Percentiles rank a stretch among this genome's conserved stretches.
Conservation (phyloP, 2,113 vertebrate species). For the Otocyon megalotis region DNA sequence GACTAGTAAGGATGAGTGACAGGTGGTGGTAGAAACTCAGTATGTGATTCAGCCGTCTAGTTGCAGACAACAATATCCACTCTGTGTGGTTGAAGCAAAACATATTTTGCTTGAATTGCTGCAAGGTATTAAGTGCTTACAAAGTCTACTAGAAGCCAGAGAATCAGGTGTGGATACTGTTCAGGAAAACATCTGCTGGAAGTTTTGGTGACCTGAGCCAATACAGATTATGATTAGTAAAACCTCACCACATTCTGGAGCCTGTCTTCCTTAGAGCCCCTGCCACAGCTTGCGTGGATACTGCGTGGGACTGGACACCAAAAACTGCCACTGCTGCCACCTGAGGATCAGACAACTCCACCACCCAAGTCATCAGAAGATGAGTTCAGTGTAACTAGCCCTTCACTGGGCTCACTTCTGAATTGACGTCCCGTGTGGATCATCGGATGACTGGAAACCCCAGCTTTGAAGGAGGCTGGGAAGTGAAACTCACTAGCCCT, state of each 20-base stretch:
- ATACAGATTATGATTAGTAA: neutral
- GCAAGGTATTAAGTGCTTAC: neutral
- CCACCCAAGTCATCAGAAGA: neutral
- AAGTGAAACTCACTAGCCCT: neutral
- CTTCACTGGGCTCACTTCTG: neutral
- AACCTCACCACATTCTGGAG: neutral
- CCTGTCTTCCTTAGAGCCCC: neutral
- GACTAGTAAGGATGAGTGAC: neutral
- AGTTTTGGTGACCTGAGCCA: neutral
- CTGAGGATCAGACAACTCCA: neutral
- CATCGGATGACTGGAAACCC: neutral
- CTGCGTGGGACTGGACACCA: accelerated
- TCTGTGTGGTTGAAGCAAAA: neutral
- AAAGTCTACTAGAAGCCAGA: neutral
- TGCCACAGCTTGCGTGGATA: neutral
- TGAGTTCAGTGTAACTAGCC: no score
- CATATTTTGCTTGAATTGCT: neutral
- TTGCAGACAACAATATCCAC: neutral
- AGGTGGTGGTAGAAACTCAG: neutral
- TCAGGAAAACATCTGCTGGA: neutral
- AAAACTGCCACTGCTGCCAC: neutral
- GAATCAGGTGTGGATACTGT: neutral
- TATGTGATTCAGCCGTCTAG: neutral
- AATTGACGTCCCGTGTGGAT: neutral
- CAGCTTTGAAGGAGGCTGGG: neutral